phyloP scores from a whole-genome alignment of 2,797 vertebrate species.

The Macropodus opercularis region DNA sequence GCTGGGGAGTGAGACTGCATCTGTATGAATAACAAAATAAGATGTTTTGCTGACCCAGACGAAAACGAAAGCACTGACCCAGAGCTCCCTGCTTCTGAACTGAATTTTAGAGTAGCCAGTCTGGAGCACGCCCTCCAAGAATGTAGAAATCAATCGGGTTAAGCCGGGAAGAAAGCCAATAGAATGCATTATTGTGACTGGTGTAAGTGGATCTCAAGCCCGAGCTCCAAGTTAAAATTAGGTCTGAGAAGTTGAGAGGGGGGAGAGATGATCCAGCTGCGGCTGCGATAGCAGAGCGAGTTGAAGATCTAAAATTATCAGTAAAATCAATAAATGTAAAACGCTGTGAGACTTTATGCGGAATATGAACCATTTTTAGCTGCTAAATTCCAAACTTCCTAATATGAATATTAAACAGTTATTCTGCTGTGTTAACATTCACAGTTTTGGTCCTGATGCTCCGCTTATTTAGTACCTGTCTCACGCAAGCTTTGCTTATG shows the following conservation, averaged over 20 bases:
- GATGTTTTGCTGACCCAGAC: conserved; percentile 24
- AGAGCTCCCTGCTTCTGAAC: conserved; percentile 9
- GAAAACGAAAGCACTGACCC: neutral
- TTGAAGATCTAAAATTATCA: conserved; percentile 1
- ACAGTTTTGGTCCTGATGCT: neutral
- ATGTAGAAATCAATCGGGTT: conserved; percentile 17
- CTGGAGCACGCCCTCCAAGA: conserved; percentile 1
- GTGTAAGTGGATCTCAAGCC: conserved; percentile 9
- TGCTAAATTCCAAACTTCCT: neutral
- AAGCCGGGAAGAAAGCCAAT: conserved; percentile 20
- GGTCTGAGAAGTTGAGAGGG: conserved; percentile 10
- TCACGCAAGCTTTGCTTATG: neutral
- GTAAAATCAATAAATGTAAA: neutral
- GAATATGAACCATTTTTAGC: too few species aligned
- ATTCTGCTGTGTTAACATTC: neutral
- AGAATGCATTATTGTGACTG: conserved; percentile 17
- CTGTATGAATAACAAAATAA: conserved; percentile 16
- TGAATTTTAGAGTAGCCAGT: neutral
- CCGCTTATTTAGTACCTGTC: neutral
- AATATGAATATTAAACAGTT: too few species aligned
- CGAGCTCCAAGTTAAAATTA: conserved; percentile 15
- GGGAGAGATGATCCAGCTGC: neutral
- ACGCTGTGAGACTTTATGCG: too few species aligned
- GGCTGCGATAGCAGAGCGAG: neutral
- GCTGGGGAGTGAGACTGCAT: conserved; percentile 10